Percentiles rank a stretch among this genome's conserved stretches.
Evolutionary conservation across 2,888 invertebrate genomes (phyloP).

Genomic region (Myathropa florea): DNA sequence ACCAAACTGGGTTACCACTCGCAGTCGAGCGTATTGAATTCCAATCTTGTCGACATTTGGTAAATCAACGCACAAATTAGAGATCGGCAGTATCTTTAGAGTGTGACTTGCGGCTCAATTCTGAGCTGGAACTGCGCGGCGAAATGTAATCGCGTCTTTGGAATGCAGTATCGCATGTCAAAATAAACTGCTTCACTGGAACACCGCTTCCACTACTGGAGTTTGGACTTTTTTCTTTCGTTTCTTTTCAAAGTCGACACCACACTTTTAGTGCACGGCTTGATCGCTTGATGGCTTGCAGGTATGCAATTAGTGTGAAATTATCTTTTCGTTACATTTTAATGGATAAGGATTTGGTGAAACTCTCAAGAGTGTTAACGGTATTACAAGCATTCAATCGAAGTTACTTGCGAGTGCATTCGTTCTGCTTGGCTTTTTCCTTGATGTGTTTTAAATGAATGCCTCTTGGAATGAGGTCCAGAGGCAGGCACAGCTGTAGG

Average conservation of each 20-base stretch:
- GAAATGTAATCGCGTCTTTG: not conserved
- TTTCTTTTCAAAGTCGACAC: not conserved
- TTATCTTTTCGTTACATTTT: conserved; percentile 5
- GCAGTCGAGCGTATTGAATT: conserved; percentile 16
- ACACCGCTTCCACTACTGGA: not conserved
- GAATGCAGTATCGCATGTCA: conserved; percentile 21
- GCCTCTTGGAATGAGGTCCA: not conserved
- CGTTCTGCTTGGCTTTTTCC: not conserved
- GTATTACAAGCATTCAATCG: not conserved
- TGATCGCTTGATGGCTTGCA: conserved; percentile 4
- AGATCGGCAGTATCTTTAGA: not conserved
- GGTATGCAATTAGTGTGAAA: conserved; percentile 19
- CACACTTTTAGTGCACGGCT: not conserved
- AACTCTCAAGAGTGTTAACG: not conserved
- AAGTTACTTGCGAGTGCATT: not conserved
- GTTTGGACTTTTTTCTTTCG: not conserved
- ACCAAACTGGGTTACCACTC: conserved; percentile 26
- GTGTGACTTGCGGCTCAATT: not conserved
- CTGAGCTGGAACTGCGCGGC: not conserved
- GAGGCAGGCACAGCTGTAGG: not conserved
- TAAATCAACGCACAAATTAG: not conserved
- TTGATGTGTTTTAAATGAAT: not conserved
- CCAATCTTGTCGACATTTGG: not conserved
- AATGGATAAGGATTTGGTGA: conserved; percentile 13
- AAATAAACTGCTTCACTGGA: conserved; percentile 8